Evolutionary conservation across 1,140 invertebrate genomes (phyloP).

Genomic region (Temnothorax curvispinosus): DNA sequence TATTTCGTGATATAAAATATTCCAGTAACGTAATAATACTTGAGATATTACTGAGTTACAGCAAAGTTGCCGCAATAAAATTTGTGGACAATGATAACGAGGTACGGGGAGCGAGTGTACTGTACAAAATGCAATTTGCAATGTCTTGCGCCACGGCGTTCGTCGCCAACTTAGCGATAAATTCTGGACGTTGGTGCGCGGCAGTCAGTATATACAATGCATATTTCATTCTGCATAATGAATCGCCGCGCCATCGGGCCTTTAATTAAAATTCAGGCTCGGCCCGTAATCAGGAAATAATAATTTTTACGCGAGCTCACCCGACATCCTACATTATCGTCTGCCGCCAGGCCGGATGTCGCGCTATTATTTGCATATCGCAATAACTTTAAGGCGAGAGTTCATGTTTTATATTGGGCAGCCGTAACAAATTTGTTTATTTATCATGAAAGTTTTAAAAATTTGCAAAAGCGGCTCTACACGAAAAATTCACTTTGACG

Average conservation of each 20-base stretch:
- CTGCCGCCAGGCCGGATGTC: slow-evolving; percentile 39
- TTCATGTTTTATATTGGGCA: slow-evolving; percentile 2
- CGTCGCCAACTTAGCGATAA: slow-evolving; percentile 64
- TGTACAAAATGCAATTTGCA: slow-evolving; percentile 52
- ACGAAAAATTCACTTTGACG: neutral
- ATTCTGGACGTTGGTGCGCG: slow-evolving; percentile 60
- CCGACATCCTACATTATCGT: slow-evolving; percentile 59
- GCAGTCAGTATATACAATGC: slow-evolving; percentile 66
- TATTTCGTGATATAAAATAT: neutral
- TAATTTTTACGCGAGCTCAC: slow-evolving; percentile 59
- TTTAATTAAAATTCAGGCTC: slow-evolving; percentile 73
- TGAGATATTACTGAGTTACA: neutral
- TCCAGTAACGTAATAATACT: neutral
- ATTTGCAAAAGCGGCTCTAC: too few species aligned
- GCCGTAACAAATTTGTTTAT: slow-evolving; percentile 12
- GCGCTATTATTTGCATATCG: slow-evolving; percentile 56
- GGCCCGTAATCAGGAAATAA: slow-evolving; percentile 67
- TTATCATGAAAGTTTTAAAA: neutral
- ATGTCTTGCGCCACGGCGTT: slow-evolving; percentile 28
- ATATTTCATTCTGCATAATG: slow-evolving; percentile 73
- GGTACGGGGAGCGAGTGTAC: neutral
- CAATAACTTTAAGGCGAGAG: slow-evolving; percentile 44
- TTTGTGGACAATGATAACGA: slow-evolving; percentile 28
- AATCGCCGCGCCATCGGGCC: slow-evolving; percentile 60
- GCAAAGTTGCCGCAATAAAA: slow-evolving; percentile 28